Evolutionary conservation across 2,797 vertebrate genomes (phyloP).

Genomic region (Loris lydekkerianus): DNA sequence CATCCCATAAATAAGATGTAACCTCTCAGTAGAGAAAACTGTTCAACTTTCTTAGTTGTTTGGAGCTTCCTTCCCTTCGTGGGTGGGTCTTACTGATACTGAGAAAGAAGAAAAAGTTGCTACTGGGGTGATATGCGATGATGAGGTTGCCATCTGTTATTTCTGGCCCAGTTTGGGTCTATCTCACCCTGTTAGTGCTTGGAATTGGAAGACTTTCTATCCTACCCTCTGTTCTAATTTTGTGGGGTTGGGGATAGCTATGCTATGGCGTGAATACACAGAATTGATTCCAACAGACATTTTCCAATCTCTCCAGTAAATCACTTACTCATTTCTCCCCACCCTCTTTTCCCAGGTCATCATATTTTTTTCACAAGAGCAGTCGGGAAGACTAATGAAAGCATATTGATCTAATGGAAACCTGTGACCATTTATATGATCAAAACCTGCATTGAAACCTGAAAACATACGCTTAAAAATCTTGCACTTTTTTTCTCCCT

Average conservation of each 20-base stretch:
- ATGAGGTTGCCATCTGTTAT: not conserved
- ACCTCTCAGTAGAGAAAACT: constrained; percentile 40
- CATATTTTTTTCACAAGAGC: not conserved
- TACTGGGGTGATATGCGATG: not conserved
- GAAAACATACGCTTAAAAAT: not conserved
- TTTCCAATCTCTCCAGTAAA: constrained; percentile 25
- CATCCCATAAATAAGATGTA: constrained; percentile 12
- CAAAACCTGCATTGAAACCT: not conserved
- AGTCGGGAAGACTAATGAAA: constrained; percentile 10
- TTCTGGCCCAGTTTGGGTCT: not conserved
- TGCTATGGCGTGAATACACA: not conserved
- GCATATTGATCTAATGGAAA: constrained; percentile 1
- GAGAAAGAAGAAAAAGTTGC: constrained; percentile 39
- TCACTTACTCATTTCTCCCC: not conserved
- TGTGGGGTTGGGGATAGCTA: not conserved
- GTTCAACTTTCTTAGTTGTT: not conserved
- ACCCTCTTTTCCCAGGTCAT: not conserved
- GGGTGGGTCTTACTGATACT: not conserved
- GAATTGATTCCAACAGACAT: constrained; percentile 16
- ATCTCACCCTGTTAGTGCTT: not conserved
- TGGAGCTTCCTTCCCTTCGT: constrained; percentile 24
- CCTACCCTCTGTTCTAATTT: not conserved
- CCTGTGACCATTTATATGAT: not conserved
- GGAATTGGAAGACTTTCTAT: not conserved
- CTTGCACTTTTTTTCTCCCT: not conserved